These are phyloP conservation scores for Stramonita haemastoma DNA, from an alignment of 2,888 invertebrate genomes.

Conservation along the genomic window DNA sequence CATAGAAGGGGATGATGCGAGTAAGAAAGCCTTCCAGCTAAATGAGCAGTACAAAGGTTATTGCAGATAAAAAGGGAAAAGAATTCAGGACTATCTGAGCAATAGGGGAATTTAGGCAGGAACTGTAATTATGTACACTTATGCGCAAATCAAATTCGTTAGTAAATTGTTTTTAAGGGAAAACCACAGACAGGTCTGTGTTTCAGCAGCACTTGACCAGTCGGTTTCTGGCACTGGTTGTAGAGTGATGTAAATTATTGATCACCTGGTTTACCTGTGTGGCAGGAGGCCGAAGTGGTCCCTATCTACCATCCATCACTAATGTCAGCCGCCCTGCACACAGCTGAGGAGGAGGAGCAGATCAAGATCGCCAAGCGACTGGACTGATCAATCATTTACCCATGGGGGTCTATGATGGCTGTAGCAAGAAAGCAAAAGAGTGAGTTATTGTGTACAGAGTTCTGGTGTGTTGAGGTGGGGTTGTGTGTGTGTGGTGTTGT, in stretches of 20 bases:
- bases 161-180: no score
- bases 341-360: slow-evolving; percentile 88
- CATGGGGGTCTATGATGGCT: slow-evolving; percentile 88
- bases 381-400: slow-evolving; percentile 91
- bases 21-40: no score
- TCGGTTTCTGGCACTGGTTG: neutral
- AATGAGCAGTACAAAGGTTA: no score
- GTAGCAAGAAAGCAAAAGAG: slow-evolving; percentile 87
- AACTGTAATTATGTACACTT: no score
- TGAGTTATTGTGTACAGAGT: slow-evolving; percentile 71
- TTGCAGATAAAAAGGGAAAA: no score
- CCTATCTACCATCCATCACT: slow-evolving; percentile 75
- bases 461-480: neutral
- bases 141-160: no score
- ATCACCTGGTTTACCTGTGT: no score
- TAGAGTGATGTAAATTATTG: neutral
- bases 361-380: slow-evolving; percentile 91
- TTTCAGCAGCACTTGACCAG: neutral
- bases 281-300: slow-evolving; percentile 54
- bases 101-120: no score
- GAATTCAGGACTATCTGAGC: no score
- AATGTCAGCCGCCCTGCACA: slow-evolving; percentile 75
- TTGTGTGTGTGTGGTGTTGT: slow-evolving; percentile 3
- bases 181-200: no score
- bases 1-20: no score